A percentile compares a stretch with the other conserved stretches of the same genome.
Evolutionary conservation across 1,140 invertebrate genomes (phyloP).

Genomic region (Drosophila murphyi): DNA sequence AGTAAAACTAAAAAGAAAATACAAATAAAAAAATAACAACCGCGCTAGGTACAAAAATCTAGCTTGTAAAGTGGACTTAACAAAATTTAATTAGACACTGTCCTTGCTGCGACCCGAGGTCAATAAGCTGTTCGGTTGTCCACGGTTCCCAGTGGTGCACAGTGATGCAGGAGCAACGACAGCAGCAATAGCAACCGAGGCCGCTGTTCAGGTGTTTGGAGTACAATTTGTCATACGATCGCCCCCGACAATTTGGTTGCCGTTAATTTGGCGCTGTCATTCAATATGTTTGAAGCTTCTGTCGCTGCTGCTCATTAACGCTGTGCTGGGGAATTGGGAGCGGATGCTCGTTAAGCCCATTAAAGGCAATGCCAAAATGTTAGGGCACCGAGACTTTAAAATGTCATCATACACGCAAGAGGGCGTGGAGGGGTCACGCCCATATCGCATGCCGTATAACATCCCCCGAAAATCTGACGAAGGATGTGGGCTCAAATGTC

Average conservation of each 20-base stretch:
- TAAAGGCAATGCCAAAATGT: constrained; percentile 59
- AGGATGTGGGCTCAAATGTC: constrained; percentile 75
- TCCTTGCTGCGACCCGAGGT: constrained; percentile 62
- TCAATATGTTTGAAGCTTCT: constrained; percentile 65
- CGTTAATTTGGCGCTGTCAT: constrained; percentile 71
- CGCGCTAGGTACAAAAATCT: constrained; percentile 38
- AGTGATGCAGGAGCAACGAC: background rate
- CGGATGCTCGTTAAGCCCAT: constrained; percentile 76
- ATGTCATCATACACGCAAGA: constrained; percentile 44
- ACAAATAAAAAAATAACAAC: constrained; percentile 16
- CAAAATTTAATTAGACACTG: constrained; percentile 66
- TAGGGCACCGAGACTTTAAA: constrained; percentile 63
- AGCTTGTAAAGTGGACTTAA: constrained; percentile 50
- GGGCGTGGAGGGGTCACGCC: constrained; percentile 32
- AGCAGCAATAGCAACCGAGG: constrained; percentile 2
- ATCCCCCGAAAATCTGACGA: constrained; percentile 50
- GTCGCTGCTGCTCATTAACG: constrained; percentile 35
- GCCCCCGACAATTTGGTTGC: constrained; percentile 31
- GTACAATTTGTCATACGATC: constrained; percentile 67
- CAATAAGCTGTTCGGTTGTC: constrained; percentile 44
- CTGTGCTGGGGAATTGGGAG: constrained; percentile 31
- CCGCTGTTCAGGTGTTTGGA: constrained; percentile 39
- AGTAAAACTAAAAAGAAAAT: constrained; percentile 12
- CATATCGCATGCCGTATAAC: constrained; percentile 23
- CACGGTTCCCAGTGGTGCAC: background rate